These are phyloP conservation scores for Eupithecia pulchellata DNA, from an alignment of 2,888 invertebrate genomes.

Conservation along the genomic window DNA sequence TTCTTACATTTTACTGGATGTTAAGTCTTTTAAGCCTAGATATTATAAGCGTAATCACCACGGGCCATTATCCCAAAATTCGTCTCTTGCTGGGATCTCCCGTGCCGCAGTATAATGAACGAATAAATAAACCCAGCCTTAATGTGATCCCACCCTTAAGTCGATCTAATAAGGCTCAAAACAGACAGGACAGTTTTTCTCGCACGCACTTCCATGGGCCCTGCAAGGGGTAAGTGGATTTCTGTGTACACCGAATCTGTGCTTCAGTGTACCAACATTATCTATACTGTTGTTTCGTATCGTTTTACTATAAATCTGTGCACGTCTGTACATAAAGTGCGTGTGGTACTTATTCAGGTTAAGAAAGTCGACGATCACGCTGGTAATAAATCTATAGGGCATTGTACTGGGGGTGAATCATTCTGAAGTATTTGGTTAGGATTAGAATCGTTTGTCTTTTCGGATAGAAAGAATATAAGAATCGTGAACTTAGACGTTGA, in stretches of 20 bases:
- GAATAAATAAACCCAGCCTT: constrained; percentile 83
- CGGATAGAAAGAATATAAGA: not conserved
- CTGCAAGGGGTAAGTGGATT: constrained; percentile 85
- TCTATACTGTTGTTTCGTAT: constrained; percentile 52
- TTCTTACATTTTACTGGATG: constrained; percentile 29
- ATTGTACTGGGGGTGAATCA: constrained; percentile 22
- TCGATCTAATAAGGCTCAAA: constrained; percentile 27
- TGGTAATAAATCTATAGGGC: constrained; percentile 41
- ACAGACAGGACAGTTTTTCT: constrained; percentile 37
- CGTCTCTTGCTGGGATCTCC: constrained; percentile 77
- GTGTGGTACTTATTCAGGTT: constrained; percentile 46
- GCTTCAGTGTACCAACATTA: constrained; percentile 63
- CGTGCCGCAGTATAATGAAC: constrained; percentile 78
- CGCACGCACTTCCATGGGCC: constrained; percentile 60
- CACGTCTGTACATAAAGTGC: constrained; percentile 52
- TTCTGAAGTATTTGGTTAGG: constrained; percentile 16
- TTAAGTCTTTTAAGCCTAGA: constrained; percentile 43
- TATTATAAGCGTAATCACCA: constrained; percentile 53
- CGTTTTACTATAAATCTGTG: constrained; percentile 50
- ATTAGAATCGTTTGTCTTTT: not conserved
- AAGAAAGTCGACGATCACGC: constrained; percentile 50
- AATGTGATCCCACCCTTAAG: constrained; percentile 44
- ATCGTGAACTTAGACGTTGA: not conserved
- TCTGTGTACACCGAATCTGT: constrained; percentile 80
- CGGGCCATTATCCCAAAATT: constrained; percentile 81